Percentiles rank a stretch among this genome's conserved stretches.
Evolutionary conservation across 1,140 invertebrate genomes (phyloP).

Genomic region (Aphelenchoides avenae): DNA sequence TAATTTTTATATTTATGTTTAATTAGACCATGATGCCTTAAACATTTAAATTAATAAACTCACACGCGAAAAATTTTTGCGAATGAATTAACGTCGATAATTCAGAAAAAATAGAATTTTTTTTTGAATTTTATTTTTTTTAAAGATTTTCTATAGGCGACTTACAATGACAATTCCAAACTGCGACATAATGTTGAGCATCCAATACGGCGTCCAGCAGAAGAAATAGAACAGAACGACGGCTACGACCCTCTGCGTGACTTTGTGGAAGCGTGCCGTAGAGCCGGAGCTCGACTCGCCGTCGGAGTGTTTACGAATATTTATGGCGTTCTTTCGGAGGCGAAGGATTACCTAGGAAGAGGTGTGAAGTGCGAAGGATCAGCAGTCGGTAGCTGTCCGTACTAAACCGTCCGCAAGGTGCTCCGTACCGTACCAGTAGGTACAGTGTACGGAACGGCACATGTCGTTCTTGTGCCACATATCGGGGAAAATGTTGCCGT

Average conservation of each 20-base stretch:
- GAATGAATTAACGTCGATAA: no score
- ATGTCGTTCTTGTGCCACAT: no score
- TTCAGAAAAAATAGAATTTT: neutral
- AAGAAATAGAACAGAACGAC: conserved; percentile 58
- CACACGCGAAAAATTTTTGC: no score
- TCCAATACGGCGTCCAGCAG: conserved; percentile 58
- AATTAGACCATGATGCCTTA: neutral
- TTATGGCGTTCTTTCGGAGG: conserved; percentile 33
- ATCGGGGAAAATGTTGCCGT: no score
- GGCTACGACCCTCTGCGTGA: conserved; percentile 54
- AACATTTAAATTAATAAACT: no score
- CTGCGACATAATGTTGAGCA: conserved; percentile 50
- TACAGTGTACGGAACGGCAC: no score
- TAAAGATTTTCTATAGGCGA: neutral
- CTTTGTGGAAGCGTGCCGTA: conserved; percentile 39
- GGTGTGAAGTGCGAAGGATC: neutral
- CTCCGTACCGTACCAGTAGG: no score
- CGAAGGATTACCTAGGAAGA: conserved; percentile 16
- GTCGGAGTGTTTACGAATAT: conserved; percentile 32
- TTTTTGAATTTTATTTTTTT: conserved; percentile 1
- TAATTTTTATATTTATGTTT: conserved; percentile 23
- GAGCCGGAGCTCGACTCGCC: conserved; percentile 6
- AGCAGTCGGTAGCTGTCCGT: neutral
- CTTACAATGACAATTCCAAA: conserved; percentile 46
- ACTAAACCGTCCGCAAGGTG: no score